A percentile compares a stretch with the other conserved stretches of the same genome.
These are phyloP conservation scores for Suillia variegata DNA, from an alignment of 2,888 invertebrate genomes.

Conservation along the genomic window DNA sequence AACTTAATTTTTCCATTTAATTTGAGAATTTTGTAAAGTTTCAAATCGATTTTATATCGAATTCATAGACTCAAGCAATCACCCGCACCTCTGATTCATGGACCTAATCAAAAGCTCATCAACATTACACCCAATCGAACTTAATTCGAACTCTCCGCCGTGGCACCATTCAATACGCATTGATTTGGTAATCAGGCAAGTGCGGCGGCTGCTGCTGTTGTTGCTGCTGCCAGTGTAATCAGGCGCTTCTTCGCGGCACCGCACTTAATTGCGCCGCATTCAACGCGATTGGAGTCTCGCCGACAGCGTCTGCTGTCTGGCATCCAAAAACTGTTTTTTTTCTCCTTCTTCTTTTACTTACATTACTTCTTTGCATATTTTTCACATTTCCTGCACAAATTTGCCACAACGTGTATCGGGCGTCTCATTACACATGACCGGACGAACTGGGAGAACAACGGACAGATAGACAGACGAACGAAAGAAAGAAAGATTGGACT, in stretches of 20 bases:
- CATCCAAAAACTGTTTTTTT: too few relatives aligned
- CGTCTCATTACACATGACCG: neutral
- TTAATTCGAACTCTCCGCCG: neutral
- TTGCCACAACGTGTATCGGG: neutral
- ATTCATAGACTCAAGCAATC: too few relatives aligned
- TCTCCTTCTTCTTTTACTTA: too few relatives aligned
- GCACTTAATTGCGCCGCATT: neutral
- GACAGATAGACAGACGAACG: neutral
- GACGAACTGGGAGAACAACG: neutral
- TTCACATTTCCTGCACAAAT: neutral
- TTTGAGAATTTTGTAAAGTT: too few relatives aligned
- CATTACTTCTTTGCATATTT: neutral
- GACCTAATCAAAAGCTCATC: slow-evolving; percentile 4
- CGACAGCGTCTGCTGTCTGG: too few relatives aligned
- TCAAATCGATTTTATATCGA: too few relatives aligned
- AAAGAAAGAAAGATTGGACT: neutral
- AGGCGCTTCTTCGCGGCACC: neutral
- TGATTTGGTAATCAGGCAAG: slow-evolving; percentile 1
- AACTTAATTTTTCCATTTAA: too few relatives aligned
- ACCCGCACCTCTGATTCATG: too few relatives aligned
- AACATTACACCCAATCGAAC: neutral
- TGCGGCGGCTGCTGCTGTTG: neutral
- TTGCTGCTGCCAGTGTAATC: neutral
- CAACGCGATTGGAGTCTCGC: too few relatives aligned
- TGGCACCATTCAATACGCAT: slow-evolving; percentile 1